Evolutionary conservation across 2,113 vertebrate genomes (phyloP).

Genomic region (Lepus europaeus): DNA sequence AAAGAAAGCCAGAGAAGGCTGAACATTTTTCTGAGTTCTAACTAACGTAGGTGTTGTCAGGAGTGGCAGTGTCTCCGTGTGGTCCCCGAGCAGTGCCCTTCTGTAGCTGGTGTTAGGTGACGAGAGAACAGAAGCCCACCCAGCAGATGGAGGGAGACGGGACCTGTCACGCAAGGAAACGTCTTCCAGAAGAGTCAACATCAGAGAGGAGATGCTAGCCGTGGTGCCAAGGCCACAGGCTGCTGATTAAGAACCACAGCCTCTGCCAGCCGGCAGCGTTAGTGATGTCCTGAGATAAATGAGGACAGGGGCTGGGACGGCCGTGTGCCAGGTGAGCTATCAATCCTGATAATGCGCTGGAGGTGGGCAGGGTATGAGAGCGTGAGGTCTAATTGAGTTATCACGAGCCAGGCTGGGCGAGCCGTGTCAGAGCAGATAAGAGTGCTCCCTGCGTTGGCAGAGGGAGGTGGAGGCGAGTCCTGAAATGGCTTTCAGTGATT

Average conservation of each 20-base stretch:
- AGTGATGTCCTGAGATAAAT: neutral
- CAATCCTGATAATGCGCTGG: constrained; percentile 25
- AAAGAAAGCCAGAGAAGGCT: neutral
- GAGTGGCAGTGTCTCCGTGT: neutral
- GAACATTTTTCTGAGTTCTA: neutral
- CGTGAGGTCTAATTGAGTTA: constrained; percentile 2
- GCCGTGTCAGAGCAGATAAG: constrained; percentile 40
- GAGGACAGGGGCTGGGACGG: neutral
- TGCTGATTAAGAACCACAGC: fast-evolving
- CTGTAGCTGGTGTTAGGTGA: neutral
- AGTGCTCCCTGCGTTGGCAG: constrained; percentile 29
- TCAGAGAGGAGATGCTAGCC: neutral
- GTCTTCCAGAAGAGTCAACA: neutral
- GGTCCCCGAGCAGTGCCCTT: fast-evolving
- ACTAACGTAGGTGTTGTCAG: neutral
- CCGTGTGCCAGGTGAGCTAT: neutral
- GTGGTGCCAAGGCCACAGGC: neutral
- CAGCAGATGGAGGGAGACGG: neutral
- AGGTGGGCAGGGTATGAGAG: constrained; percentile 22
- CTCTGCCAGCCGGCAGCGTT: neutral
- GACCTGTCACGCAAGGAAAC: neutral
- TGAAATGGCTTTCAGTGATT: neutral
- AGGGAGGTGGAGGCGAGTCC: neutral
- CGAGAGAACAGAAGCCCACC: neutral
- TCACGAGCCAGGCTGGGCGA: constrained; percentile 12